Conservation (phyloP, 2,888 invertebrate species). For the Athalia rosae region DNA sequence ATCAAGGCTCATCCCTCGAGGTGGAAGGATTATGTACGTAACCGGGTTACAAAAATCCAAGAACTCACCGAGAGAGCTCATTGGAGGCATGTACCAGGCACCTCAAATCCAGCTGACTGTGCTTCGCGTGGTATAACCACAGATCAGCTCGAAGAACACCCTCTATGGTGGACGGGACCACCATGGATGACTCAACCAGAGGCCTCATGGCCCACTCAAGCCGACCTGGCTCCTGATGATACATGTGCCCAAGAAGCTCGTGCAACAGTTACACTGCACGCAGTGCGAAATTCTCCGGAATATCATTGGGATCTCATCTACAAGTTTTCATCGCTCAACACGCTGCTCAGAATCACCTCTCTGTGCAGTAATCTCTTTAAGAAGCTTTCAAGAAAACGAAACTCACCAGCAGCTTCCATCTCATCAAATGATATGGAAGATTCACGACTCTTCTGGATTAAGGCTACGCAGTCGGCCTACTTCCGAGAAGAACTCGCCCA, state of each 20-base stretch:
- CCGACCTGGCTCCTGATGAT: background rate
- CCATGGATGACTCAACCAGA: slow-evolving; percentile 3
- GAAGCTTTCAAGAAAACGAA: background rate
- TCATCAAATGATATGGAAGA: slow-evolving; percentile 3
- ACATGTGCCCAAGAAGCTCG: slow-evolving; percentile 5
- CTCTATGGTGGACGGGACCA: slow-evolving; percentile 43
- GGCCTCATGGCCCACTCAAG: slow-evolving; percentile 42
- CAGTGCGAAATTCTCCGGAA: slow-evolving; percentile 4
- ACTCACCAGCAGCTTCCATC: slow-evolving; percentile 5
- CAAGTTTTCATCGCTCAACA: slow-evolving; percentile 15
- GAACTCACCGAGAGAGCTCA: background rate
- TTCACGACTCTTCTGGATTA: slow-evolving; percentile 17
- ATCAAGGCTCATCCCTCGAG: slow-evolving; percentile 39
- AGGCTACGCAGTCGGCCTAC: slow-evolving; percentile 18
- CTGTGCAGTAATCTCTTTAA: no score
- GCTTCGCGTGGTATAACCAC: slow-evolving; percentile 5
- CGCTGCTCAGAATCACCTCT: no score
- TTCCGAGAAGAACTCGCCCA: slow-evolving; percentile 31
- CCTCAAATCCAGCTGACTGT: slow-evolving; percentile 20
- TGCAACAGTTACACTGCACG: no score
- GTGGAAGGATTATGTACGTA: slow-evolving; percentile 46
- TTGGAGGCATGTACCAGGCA: slow-evolving; percentile 17
- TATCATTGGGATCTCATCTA: slow-evolving; percentile 47
- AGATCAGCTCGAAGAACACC: slow-evolving; percentile 37
- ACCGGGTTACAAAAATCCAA: slow-evolving; percentile 42